Percentiles rank a stretch among this genome's conserved stretches.
Conservation (phyloP, 2,888 invertebrate genomes). For the Eupithecia subumbrata region DNA sequence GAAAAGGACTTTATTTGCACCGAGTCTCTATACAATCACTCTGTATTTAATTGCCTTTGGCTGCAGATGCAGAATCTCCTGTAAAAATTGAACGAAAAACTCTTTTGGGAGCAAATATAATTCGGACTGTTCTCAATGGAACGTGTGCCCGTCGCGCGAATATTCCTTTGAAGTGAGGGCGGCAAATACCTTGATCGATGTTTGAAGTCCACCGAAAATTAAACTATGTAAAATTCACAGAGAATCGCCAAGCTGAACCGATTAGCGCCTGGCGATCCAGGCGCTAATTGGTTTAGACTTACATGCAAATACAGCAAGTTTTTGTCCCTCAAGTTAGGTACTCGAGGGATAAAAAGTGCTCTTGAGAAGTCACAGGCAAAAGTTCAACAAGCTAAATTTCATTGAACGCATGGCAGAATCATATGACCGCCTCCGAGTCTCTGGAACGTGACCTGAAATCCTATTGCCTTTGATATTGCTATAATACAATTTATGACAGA, state of each 20-base stretch:
- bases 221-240: neutral
- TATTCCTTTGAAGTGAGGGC: neutral
- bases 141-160: neutral
- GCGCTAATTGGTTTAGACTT: neutral
- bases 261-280: too few species aligned
- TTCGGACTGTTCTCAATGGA: neutral
- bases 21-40: neutral
- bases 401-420: conserved; percentile 43
- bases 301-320: neutral
- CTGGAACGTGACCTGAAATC: conserved; percentile 59
- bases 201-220: neutral
- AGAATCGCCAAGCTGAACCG: too few species aligned
- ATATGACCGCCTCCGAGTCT: conserved; percentile 45
- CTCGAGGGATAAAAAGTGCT: too few species aligned
- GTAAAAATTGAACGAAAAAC: neutral
- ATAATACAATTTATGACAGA: conserved; percentile 54
- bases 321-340: neutral
- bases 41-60: neutral
- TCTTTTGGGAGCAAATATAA: neutral
- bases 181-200: neutral
- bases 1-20: neutral
- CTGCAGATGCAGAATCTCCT: neutral
- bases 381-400: neutral
- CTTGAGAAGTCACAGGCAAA: neutral
- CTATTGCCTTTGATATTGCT: conserved; percentile 52